Conservation (phyloP, 2,797 vertebrate genomes). For the Myotis myotis region DNA sequence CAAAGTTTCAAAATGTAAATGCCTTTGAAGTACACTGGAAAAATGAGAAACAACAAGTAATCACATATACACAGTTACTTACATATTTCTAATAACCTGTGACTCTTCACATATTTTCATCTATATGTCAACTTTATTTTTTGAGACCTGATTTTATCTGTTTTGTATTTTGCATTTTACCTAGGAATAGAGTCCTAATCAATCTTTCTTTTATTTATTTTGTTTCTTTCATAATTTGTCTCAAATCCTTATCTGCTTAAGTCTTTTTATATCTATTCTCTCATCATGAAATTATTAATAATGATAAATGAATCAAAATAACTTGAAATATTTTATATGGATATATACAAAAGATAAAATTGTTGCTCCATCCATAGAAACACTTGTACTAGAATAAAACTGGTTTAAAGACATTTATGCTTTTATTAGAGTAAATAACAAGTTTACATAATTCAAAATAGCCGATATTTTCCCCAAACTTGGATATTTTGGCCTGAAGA, state of each 20-base stretch:
- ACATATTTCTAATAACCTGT: background rate
- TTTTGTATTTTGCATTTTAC: background rate
- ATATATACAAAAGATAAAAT: background rate
- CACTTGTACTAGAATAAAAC: conserved; percentile 18
- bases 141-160: background rate
- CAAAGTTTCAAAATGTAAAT: background rate
- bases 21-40: background rate
- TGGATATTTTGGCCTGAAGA: background rate
- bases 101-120: background rate
- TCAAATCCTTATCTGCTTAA: background rate
- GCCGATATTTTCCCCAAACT: background rate
- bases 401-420: background rate
- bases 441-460: background rate
- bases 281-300: background rate
- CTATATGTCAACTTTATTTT: background rate
- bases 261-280: background rate
- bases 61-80: background rate
- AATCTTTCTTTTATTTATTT: background rate
- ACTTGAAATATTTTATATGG: background rate
- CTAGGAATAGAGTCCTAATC: background rate
- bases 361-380: background rate
- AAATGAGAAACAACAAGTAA: background rate
- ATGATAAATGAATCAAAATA: background rate
- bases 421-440: background rate
- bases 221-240: background rate